Base-by-base conservation (phyloP, 2,113 vertebrate genomes). In the Perccottus glenii region DNA sequence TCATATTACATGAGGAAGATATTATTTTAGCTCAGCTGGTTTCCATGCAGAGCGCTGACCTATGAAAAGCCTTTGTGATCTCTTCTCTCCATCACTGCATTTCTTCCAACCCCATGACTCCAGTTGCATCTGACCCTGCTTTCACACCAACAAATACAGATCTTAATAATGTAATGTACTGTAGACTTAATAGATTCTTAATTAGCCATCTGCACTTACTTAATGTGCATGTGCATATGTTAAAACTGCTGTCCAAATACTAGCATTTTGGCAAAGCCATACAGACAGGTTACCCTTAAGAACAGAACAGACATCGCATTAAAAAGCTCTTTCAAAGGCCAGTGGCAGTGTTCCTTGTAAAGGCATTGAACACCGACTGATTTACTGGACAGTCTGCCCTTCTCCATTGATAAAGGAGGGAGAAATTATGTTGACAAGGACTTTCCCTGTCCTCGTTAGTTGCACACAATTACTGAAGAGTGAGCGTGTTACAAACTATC, bases 31-130 rank as follows among this genome's bases (percentile, higher is more conserved):
- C 67, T 79, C 60, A 51, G 70, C 63, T 79, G 4, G 64, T 88
- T 81, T 85, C 83, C 73, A 84, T 85, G 73, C 44, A 66, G 77
- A 84, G 63, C 69, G 55, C 32, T 88, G 80, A 88, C 87, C 66
- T 84, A 75, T 67, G 36, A 77, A 72, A 44, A 61, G 42, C 56
- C 57, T 46, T 19, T 48, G 5, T 60, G 61, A 76, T 77, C 67
- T 40, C 50, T 55, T 55, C 36, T 55, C 69, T 69, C 35, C 7
- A 19, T 67, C 62, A 62, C 56, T 47, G 32, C 49, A 11, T 73
- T 79, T 57, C 44, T 9, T 46, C 27, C 45, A 43, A 35, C 49
- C 63, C 2, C 4, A 3, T 44, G 36, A 0, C 46, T 52, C 44
- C 7, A 9, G 10, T 56, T 67, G 47, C 51, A 27, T 38, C 47